Evolutionary conservation across 2,888 invertebrate genomes (phyloP).

Genomic region (Sipha maydis): DNA sequence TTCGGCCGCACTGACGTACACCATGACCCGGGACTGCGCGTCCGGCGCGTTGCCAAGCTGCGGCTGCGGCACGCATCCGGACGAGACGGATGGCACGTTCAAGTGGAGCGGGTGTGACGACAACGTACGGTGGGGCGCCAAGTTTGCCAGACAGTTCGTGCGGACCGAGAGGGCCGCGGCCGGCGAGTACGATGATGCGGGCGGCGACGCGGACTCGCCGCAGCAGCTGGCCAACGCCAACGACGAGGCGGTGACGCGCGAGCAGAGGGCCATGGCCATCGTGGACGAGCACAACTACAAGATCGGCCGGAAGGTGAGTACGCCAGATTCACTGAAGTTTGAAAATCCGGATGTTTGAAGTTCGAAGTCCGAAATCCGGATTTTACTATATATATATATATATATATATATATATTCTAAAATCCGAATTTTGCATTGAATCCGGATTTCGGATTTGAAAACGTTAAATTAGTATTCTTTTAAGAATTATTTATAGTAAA

Average conservation of each 20-base stretch:
- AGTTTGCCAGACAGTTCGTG: constrained; percentile 78
- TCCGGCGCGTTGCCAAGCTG: constrained; percentile 80
- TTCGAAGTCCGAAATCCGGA: no score
- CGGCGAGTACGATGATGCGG: constrained; percentile 30
- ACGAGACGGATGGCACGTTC: constrained; percentile 77
- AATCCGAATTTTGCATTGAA: no score
- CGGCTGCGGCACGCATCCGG: constrained; percentile 81
- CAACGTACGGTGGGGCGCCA: constrained; percentile 79
- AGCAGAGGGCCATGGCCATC: constrained; percentile 71
- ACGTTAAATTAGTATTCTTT: no score
- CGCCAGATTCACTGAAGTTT: no score
- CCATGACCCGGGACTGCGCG: constrained; percentile 82
- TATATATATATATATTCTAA: no score
- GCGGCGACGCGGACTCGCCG: constrained; percentile 5
- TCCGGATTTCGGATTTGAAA: no score
- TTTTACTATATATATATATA: no score
- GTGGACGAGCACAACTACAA: constrained; percentile 83
- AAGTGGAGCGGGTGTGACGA: constrained; percentile 91
- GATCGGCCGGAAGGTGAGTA: constrained; percentile 77
- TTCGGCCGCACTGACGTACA: constrained; percentile 81
- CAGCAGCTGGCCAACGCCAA: constrained; percentile 21
- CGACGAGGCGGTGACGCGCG: constrained; percentile 37
- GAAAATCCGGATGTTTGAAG: no score
- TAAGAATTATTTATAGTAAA: no score
- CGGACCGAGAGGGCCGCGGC: constrained; percentile 68